These are phyloP conservation scores for Triplophysa tibetana DNA, from an alignment of 2,113 vertebrate species.

Conservation along the genomic window DNA sequence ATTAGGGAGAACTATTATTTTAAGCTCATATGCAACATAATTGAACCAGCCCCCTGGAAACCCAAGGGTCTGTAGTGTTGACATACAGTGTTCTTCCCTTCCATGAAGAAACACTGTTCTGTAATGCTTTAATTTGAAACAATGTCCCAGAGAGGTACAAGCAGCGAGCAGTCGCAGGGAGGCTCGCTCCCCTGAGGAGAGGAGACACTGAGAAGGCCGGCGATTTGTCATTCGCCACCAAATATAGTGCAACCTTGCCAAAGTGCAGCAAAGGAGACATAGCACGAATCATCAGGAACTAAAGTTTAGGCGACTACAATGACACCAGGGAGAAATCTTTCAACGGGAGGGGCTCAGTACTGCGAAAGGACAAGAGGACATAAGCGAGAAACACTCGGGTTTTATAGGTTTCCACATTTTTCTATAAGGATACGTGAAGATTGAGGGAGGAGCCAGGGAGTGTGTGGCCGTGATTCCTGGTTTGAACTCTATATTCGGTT, in stretches of 20 bases:
- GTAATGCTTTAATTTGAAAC: constrained; percentile 57
- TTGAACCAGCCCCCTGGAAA: background rate
- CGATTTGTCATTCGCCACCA: constrained; percentile 60
- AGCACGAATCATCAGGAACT: constrained; percentile 58
- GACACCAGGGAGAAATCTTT: constrained; percentile 47
- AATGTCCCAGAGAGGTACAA: constrained; percentile 57
- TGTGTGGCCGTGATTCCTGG: background rate
- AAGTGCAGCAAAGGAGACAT: constrained; percentile 52
- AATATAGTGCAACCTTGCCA: constrained; percentile 65
- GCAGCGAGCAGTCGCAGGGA: constrained; percentile 49
- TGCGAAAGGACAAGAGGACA: constrained; percentile 55
- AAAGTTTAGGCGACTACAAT: constrained; percentile 57
- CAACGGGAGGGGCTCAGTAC: constrained; percentile 47
- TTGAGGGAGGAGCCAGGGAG: background rate
- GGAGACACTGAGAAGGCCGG: constrained; percentile 44
- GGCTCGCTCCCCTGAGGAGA: constrained; percentile 50
- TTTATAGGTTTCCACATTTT: background rate
- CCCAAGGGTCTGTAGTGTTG: constrained; percentile 20
- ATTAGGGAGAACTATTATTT: background rate
- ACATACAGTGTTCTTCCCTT: constrained; percentile 33
- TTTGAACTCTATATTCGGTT: background rate
- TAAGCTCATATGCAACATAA: constrained; percentile 9
- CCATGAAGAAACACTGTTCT: constrained; percentile 42
- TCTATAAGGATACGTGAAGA: background rate
- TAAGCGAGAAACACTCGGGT: constrained; percentile 28